These are phyloP conservation scores for Heliconius erato DNA, from an alignment of 2,888 invertebrate genomes.

Conservation along the genomic window DNA sequence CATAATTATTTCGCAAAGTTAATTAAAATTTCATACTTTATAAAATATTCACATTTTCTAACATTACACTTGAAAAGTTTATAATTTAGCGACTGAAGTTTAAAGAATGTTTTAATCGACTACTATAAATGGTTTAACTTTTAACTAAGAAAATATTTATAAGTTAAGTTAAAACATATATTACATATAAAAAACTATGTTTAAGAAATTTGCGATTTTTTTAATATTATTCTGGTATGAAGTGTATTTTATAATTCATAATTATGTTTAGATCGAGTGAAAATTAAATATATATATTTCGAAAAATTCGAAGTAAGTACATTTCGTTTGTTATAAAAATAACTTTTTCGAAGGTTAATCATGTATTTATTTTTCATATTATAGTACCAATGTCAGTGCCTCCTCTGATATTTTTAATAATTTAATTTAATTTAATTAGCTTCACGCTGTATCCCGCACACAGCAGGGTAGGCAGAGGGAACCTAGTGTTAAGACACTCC, in stretches of 20 bases:
- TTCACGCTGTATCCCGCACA: too few relatives aligned
- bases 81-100: slow-evolving; percentile 22
- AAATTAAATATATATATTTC: neutral
- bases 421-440: too few relatives aligned
- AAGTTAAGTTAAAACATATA: neutral
- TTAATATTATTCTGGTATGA: too few relatives aligned
- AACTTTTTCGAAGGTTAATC: too few relatives aligned
- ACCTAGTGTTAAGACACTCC: too few relatives aligned
- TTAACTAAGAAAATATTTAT: slow-evolving; percentile 9
- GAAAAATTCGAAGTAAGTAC: too few relatives aligned
- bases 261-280: neutral
- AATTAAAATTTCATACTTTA: slow-evolving; percentile 27
- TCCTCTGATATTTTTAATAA: too few relatives aligned
- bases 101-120: slow-evolving; percentile 28
- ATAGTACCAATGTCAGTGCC: too few relatives aligned
- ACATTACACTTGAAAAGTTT: slow-evolving; percentile 22
- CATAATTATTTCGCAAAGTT: neutral
- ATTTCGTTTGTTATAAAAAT: too few relatives aligned
- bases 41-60: slow-evolving; percentile 29
- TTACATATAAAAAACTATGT: neutral
- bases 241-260: neutral
- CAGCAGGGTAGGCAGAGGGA: too few relatives aligned
- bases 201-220: neutral
- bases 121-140: slow-evolving; percentile 20
- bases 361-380: too few relatives aligned